These are phyloP conservation scores for Petromus typicus DNA, from an alignment of 2,113 vertebrate species.

Conservation along the genomic window DNA sequence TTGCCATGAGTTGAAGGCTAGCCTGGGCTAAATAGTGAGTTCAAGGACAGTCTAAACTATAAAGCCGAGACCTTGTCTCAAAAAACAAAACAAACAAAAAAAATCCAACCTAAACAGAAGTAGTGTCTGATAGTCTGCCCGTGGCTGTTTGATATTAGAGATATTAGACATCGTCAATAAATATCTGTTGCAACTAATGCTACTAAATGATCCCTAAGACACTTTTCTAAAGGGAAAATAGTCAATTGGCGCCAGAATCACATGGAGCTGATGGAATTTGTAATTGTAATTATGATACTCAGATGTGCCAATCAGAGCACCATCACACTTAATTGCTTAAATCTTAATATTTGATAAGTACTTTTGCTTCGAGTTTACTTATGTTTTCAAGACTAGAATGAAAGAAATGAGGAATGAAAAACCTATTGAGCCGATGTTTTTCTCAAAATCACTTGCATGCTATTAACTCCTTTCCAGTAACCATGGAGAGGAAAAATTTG, in stretches of 20 bases:
- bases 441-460: conserved; percentile 19
- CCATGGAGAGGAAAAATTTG: conserved; percentile 20
- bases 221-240: neutral
- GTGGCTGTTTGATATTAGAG: conserved; percentile 3
- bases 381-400: neutral
- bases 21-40: too few relatives aligned
- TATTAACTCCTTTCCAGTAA: conserved; percentile 52
- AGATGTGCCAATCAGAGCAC: neutral
- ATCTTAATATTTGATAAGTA: conserved; percentile 1
- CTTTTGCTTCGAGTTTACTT: conserved; percentile 10
- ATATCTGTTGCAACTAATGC: neutral
- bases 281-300: conserved; percentile 11
- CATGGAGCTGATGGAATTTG: neutral
- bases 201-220: neutral
- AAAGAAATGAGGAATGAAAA: conserved; percentile 31
- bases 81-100: neutral
- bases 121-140: neutral
- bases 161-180: neutral
- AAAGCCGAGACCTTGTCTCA: too few relatives aligned
- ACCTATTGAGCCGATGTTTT: neutral
- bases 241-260: neutral
- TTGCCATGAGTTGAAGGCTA: too few relatives aligned
- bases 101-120: conserved; percentile 14
- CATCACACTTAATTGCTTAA: neutral
- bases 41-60: too few relatives aligned